Percentiles rank a stretch among this genome's conserved stretches.
phyloP scores from a whole-genome alignment of 92 coral and sea anemone species.

The Chrysogorgia sp. region DNA sequence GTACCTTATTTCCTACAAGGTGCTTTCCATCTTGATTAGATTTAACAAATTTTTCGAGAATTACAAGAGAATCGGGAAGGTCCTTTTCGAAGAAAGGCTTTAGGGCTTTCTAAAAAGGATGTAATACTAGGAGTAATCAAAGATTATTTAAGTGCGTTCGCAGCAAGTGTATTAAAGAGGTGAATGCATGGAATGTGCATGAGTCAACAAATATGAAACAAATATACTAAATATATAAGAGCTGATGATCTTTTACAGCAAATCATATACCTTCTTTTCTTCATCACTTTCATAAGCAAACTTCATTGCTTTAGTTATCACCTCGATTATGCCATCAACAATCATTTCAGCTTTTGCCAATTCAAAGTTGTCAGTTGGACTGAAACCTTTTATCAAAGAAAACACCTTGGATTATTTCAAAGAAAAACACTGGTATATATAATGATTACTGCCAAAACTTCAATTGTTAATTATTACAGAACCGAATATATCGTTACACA shows the following conservation, averaged over 20 bases:
- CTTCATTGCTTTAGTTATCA: conserved; percentile 4
- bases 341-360: conserved; percentile 29
- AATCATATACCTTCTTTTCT: conserved; percentile 23
- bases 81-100: conserved; percentile 1
- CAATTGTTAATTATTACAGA: too few species aligned
- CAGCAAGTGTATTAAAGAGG: too few species aligned
- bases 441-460: too few species aligned
- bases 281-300: conserved; percentile 1
- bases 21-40: conserved; percentile 17
- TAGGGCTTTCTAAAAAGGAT: conserved; percentile 17
- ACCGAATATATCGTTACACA: too few species aligned
- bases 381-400: conserved; percentile 1
- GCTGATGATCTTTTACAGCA: not conserved
- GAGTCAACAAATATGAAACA: too few species aligned
- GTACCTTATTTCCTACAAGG: conserved; percentile 29
- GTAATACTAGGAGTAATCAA: too few species aligned
- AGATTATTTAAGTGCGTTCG: too few species aligned
- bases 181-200: too few species aligned
- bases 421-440: too few species aligned
- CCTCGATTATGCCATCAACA: conserved; percentile 18
- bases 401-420: too few species aligned
- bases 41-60: conserved; percentile 6
- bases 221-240: too few species aligned
- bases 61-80: not conserved
- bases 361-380: conserved; percentile 32